phyloP scores from a whole-genome alignment of 2,888 invertebrate genomes.

The Arge pagana region DNA sequence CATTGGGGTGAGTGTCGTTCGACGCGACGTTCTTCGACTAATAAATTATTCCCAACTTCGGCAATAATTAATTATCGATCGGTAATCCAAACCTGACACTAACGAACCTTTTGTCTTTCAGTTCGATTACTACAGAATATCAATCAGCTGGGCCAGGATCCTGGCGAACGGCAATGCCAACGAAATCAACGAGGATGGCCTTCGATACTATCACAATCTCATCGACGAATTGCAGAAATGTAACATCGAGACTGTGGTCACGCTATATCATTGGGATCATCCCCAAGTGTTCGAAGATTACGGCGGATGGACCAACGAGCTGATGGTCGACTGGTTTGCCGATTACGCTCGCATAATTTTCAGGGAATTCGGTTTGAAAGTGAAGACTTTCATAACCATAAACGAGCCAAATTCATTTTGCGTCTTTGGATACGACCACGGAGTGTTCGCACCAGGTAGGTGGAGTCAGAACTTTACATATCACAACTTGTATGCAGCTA shows the following conservation, averaged over 20 bases:
- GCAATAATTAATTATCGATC: background rate
- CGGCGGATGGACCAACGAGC: constrained; percentile 68
- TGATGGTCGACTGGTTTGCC: constrained; percentile 63
- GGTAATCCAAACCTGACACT: background rate
- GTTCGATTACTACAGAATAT: constrained; percentile 71
- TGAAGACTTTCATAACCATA: constrained; percentile 59
- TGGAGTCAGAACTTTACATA: too few relatives aligned
- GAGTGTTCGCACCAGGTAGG: constrained; percentile 43
- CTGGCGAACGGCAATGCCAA: constrained; percentile 67
- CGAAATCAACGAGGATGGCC: background rate
- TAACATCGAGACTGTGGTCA: constrained; percentile 3
- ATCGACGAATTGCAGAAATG: background rate
- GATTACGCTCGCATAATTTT: constrained; percentile 60
- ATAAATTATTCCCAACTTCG: background rate
- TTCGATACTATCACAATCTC: constrained; percentile 1
- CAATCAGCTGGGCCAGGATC: constrained; percentile 77
- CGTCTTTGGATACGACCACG: constrained; percentile 59
- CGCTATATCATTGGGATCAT: constrained; percentile 8
- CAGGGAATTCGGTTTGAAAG: constrained; percentile 40
- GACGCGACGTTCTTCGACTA: background rate
- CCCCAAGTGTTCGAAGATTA: constrained; percentile 62
- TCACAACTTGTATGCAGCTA: too few relatives aligned
- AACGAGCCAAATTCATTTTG: constrained; percentile 54
- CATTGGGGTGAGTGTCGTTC: background rate
- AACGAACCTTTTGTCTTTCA: too few relatives aligned